A percentile compares a stretch with the other conserved stretches of the same genome.
Evolutionary conservation across 2,888 invertebrate genomes (phyloP).

Genomic region (Aphidius colemani): DNA sequence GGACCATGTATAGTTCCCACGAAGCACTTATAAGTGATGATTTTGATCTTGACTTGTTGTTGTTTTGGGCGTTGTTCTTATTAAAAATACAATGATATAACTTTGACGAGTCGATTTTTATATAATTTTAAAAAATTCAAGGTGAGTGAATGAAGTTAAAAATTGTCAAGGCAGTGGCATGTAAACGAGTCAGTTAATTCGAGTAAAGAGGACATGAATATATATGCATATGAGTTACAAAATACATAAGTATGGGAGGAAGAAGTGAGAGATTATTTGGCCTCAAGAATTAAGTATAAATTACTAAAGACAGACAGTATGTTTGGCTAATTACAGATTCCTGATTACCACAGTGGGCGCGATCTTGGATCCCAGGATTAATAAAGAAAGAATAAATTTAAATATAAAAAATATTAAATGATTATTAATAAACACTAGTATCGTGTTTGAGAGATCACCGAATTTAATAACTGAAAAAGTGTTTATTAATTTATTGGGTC

Average conservation of each 20-base stretch:
- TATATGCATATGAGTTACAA: background rate
- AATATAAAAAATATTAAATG: conserved; percentile 50
- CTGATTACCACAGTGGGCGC: conserved; percentile 54
- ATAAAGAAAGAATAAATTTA: conserved; percentile 36
- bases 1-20: background rate
- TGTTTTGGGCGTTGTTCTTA: no score
- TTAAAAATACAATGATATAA: no score
- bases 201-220: no score
- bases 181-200: no score
- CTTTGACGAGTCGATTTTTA: no score
- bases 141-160: no score
- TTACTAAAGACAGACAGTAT: conserved; percentile 54
- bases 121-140: no score
- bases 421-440: conserved; percentile 56
- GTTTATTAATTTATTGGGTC: conserved; percentile 52
- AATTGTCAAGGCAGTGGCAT: no score
- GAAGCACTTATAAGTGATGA: no score
- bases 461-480: conserved; percentile 41
- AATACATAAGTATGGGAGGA: background rate
- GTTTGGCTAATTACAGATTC: conserved; percentile 58
- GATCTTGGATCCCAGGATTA: conserved; percentile 41
- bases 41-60: no score
- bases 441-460: conserved; percentile 45
- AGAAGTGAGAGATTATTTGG: conserved; percentile 27
- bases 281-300: conserved; percentile 43